Evolutionary conservation across 2,888 invertebrate species (phyloP).

Genomic region (Acanthosoma haemorrhoidale): DNA sequence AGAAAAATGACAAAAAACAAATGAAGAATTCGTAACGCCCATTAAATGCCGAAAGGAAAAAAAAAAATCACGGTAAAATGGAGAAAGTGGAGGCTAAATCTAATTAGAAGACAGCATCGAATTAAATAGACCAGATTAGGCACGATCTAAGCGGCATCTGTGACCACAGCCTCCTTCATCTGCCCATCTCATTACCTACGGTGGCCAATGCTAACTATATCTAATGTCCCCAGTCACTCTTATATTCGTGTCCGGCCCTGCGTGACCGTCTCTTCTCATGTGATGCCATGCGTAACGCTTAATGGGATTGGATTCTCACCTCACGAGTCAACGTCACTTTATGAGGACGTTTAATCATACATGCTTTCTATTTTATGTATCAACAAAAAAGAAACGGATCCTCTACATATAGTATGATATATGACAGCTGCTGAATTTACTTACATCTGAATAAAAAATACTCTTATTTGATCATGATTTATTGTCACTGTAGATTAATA

Average conservation of each 20-base stretch:
- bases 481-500: too few species aligned
- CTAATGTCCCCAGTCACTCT: background rate
- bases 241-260: background rate
- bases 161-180: background rate
- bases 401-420: too few species aligned
- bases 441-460: too few species aligned
- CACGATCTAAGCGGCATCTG: slow-evolving; percentile 1
- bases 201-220: background rate
- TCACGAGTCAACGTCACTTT: too few species aligned
- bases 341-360: too few species aligned
- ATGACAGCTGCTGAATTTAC: too few species aligned
- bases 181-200: background rate
- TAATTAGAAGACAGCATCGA: background rate
- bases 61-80: background rate
- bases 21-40: background rate
- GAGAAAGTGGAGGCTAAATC: background rate
- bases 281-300: background rate
- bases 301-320: background rate
- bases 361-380: too few species aligned
- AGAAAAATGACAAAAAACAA: background rate
- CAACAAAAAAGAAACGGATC: too few species aligned
- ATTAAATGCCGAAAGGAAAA: slow-evolving; percentile 7
- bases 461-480: too few species aligned
- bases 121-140: background rate
- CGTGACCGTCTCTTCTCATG: background rate